Percentiles rank a stretch among this genome's conserved stretches.
Conservation (phyloP, 2,113 vertebrate genomes). For the Manacus vitellinus region DNA sequence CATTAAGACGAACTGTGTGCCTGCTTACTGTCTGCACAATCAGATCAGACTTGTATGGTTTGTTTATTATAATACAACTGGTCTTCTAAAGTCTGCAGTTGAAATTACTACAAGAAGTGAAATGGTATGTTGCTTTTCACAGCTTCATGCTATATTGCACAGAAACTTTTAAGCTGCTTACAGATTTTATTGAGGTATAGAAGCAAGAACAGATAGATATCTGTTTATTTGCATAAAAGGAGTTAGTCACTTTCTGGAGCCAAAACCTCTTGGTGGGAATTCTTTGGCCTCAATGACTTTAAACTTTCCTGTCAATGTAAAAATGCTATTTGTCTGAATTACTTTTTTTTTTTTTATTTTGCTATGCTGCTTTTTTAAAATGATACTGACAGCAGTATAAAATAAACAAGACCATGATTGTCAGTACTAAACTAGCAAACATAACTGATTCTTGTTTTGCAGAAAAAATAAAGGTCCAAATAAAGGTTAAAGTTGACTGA, state of each 20-base stretch:
- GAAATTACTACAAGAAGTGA: background rate
- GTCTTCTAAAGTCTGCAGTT: background rate
- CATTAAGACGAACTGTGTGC: background rate
- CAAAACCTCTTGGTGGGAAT: background rate
- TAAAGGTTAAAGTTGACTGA: background rate
- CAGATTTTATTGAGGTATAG: background rate
- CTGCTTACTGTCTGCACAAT: background rate
- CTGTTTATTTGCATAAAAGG: background rate
- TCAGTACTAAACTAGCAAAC: background rate
- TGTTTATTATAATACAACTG: background rate
- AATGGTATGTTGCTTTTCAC: background rate
- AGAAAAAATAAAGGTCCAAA: background rate
- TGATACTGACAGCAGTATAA: background rate
- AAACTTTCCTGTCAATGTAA: background rate
- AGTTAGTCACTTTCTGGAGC: background rate
- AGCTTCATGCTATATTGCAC: background rate
- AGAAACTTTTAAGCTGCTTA: background rate
- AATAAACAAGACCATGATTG: background rate
- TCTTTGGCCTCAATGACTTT: background rate
- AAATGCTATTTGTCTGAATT: background rate
- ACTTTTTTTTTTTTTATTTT: background rate
- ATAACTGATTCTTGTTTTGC: background rate
- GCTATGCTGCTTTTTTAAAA: background rate
- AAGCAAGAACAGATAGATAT: background rate
- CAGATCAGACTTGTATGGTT: background rate